Evolutionary conservation across 2,113 vertebrate species (phyloP).

Genomic region (Myiopsitta monachus): DNA sequence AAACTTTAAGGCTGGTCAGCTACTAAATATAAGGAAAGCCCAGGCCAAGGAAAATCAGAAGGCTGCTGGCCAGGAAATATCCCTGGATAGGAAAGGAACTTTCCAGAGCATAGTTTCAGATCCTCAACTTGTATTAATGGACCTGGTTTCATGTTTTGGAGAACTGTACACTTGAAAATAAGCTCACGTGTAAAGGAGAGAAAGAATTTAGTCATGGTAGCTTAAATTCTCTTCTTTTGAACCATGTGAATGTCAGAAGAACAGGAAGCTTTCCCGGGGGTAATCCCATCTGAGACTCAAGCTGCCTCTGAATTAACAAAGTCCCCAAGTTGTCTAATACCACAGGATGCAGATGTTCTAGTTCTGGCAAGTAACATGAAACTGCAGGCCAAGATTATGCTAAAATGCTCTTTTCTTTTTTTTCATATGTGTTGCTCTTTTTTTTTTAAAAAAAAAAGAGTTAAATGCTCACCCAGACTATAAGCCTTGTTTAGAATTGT

Average conservation of each 20-base stretch:
- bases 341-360: constrained; percentile 64
- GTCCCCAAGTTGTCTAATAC: constrained; percentile 36
- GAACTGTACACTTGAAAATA: neutral
- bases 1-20: neutral
- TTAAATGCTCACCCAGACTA: neutral
- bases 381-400: constrained; percentile 40
- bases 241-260: neutral
- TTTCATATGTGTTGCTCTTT: neutral
- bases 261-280: neutral
- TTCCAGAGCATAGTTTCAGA: neutral
- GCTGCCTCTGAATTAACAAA: constrained; percentile 32
- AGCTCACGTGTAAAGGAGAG: neutral
- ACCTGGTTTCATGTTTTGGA: neutral
- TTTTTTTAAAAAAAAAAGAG: neutral
- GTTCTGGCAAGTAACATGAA: constrained; percentile 38
- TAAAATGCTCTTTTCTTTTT: constrained; percentile 11
- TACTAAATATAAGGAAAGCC: neutral
- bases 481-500: constrained; percentile 46
- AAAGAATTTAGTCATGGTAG: constrained; percentile 1
- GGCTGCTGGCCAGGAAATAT: neutral
- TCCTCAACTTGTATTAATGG: neutral
- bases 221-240: constrained; percentile 15
- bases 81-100: neutral
- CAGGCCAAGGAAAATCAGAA: neutral
- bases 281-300: neutral